Base-by-base conservation (phyloP, 1,140 invertebrate species). In the Calosoma granatense region DNA sequence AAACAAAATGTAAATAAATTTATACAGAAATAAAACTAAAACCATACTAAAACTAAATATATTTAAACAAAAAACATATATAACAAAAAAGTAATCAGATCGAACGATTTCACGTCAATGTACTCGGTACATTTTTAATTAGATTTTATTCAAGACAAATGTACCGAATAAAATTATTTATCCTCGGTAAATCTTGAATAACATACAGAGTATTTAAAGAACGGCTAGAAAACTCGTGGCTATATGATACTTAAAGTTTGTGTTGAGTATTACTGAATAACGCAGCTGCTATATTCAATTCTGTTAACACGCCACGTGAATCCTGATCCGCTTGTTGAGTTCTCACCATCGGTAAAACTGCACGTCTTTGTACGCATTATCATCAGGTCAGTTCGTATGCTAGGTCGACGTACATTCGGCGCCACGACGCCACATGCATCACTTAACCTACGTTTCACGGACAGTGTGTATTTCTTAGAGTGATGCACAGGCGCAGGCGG, bases 351-450 rank as follows among this genome's bases (percentile, higher is more conserved):
- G 4, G 80, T 81, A 67, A 84, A 76, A 57, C 80, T 81, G 73
- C 82, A 85, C 41, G 83, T 87, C 70, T 89, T 89, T 56, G 85
- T 86, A 67, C 87, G 81, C 79, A 90, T 87, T 56, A 90, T 85
- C 78, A 90, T 84, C 47, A 92, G 77, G 70, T 92, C 89, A 2
- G 89, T 91, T 53, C 88, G 76, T 57, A 92, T 88, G 69, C 87
- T 90, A 3, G 90, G 89, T 43, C 89, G 74, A 30, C 89, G 73
- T 1, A 87, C 88, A 67, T 92, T 91, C 2, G 88, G 87, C 2
- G 88, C 86, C 2, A 92, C 86, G 2, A 90, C 86, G 6, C 89
- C 89, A 67, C 87, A 92, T 15, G 88, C 88, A 67, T 90, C 88
- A 60, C 87, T 90, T 61, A 90, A 74, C 20, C 86, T 78, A 53